These are phyloP conservation scores for Phylloscopus trochiloides DNA, from an alignment of 2,113 vertebrate species.

Conservation along the genomic window DNA sequence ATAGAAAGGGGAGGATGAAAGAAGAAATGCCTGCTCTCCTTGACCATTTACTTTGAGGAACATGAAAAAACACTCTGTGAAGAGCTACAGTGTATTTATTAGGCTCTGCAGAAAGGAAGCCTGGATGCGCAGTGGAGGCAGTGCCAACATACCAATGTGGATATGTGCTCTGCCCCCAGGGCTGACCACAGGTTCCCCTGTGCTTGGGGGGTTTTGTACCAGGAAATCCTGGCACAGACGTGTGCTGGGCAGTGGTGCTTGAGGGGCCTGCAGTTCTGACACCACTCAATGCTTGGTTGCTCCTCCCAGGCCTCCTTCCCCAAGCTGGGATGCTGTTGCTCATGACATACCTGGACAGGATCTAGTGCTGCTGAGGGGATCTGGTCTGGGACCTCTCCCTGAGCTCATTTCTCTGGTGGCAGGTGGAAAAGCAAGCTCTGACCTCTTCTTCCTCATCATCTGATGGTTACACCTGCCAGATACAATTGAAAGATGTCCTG, in stretches of 20 bases:
- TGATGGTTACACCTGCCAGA: too few relatives aligned
- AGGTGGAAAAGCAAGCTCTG: not conserved
- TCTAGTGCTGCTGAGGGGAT: not conserved
- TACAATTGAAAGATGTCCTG: rapidly evolving
- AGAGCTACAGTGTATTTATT: not conserved
- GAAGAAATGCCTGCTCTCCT: not conserved
- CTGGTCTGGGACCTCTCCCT: not conserved
- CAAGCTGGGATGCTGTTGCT: rapidly evolving
- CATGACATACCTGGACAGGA: not conserved
- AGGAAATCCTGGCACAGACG: not conserved
- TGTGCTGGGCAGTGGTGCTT: not conserved
- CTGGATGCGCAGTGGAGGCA: not conserved
- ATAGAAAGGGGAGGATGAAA: not conserved
- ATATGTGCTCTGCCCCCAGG: rapidly evolving
- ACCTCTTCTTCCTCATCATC: not conserved
- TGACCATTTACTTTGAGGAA: not conserved
- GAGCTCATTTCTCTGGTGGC: rapidly evolving
- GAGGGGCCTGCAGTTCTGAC: not conserved
- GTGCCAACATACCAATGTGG: rapidly evolving
- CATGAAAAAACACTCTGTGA: not conserved
- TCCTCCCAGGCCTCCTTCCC: not conserved
- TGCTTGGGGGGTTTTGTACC: rapidly evolving
- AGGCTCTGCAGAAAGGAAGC: rapidly evolving
- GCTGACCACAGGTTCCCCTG: rapidly evolving
- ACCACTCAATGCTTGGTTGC: rapidly evolving